Conservation (phyloP, 1,140 invertebrate species). For the Maconellicoccus hirsutus region DNA sequence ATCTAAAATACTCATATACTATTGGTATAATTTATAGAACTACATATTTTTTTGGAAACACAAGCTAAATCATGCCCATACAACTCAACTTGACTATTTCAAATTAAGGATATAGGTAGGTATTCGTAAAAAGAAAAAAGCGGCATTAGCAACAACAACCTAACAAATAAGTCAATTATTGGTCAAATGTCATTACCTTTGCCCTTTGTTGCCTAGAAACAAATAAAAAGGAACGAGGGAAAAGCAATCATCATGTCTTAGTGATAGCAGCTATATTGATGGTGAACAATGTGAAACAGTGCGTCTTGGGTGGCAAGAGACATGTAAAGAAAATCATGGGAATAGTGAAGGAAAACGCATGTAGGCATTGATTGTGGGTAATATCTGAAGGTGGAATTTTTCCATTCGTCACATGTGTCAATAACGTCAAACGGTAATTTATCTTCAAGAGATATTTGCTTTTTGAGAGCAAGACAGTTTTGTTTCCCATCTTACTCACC, state of each 20-base stretch:
- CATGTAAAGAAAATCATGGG: background rate
- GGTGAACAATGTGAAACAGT: too few species aligned
- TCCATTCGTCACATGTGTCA: constrained; percentile 10
- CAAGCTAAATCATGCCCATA: too few species aligned
- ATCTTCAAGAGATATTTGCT: constrained; percentile 8
- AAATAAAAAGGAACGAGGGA: background rate
- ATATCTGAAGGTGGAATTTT: background rate
- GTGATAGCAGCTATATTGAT: too few species aligned
- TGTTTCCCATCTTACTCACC: background rate
- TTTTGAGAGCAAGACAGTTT: background rate
- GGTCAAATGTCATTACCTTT: constrained; percentile 10
- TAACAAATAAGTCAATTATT: background rate
- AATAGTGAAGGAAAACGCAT: background rate
- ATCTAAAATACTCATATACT: too few species aligned
- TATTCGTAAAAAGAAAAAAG: too few species aligned
- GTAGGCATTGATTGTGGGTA: constrained; percentile 11
- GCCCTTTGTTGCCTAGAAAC: background rate
- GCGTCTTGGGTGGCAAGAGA: background rate
- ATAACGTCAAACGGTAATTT: background rate
- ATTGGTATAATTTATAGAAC: too few species aligned
- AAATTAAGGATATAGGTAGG: too few species aligned
- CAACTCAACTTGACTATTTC: too few species aligned
- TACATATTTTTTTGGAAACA: too few species aligned
- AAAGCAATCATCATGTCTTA: too few species aligned
- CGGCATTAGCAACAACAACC: background rate